phyloP scores from a whole-genome alignment of 2,797 vertebrate genomes.

The Telmatherina bonti region DNA sequence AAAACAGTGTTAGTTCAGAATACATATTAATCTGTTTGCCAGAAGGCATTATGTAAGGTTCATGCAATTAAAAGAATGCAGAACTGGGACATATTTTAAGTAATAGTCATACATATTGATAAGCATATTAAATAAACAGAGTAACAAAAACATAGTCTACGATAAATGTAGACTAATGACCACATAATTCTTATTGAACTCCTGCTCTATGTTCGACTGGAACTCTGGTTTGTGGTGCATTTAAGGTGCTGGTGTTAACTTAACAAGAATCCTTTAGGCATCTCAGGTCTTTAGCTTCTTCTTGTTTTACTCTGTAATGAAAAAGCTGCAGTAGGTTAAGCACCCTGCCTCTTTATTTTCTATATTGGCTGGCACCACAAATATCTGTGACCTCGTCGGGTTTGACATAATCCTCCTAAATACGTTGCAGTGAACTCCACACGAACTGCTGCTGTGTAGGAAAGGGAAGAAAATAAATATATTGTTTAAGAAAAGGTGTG shows the following conservation, averaged over 20 bases:
- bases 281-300: neutral
- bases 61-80: neutral
- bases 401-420: constrained; percentile 63
- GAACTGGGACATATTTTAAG: neutral
- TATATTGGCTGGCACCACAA: constrained; percentile 22
- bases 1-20: constrained; percentile 25
- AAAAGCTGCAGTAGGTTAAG: neutral
- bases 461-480: neutral
- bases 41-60: neutral
- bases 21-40: neutral
- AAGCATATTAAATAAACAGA: neutral
- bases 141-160: neutral
- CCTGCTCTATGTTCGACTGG: neutral
- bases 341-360: neutral
- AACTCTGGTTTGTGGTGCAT: neutral
- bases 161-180: neutral
- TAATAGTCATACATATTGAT: neutral
- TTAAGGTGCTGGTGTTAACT: neutral
- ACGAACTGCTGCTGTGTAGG: constrained; percentile 25
- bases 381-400: constrained; percentile 40
- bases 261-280: neutral
- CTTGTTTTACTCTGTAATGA: neutral
- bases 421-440: constrained; percentile 47
- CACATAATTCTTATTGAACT: neutral
- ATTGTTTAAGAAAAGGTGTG: constrained; percentile 6